A percentile compares a stretch with the other conserved stretches of the same genome.
These are phyloP conservation scores for Trimorus sp. DNA, from an alignment of 2,888 invertebrate species.

Conservation along the genomic window DNA sequence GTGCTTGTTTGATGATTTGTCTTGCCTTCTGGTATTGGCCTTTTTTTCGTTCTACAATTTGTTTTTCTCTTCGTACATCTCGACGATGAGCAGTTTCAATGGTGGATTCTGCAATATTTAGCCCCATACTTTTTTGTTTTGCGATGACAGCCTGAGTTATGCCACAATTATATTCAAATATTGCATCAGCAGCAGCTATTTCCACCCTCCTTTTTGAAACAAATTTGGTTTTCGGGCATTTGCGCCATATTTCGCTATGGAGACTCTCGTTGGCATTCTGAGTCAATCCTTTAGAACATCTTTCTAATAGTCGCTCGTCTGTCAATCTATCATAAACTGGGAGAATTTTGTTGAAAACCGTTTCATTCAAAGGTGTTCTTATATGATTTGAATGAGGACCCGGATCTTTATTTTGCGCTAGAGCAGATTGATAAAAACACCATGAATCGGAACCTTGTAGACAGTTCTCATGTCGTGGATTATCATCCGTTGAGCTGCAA, in stretches of 20 bases:
- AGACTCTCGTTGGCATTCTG: conserved; percentile 53
- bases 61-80: not conserved
- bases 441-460: conserved; percentile 38
- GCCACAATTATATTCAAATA: conserved; percentile 11
- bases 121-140: not conserved
- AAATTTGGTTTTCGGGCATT: conserved; percentile 6
- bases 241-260: conserved; percentile 18
- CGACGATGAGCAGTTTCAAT: not conserved
- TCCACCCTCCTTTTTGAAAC: not conserved
- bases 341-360: conserved; percentile 24
- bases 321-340: conserved; percentile 28
- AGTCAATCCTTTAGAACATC: conserved; percentile 28
- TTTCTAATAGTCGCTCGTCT: conserved; percentile 14
- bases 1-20: conserved; percentile 2
- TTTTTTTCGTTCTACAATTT: not conserved
- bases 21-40: not conserved
- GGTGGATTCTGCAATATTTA: not conserved
- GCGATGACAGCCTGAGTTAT: not conserved
- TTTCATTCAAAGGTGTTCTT: conserved; percentile 17
- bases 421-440: conserved; percentile 49
- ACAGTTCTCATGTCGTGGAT: conserved; percentile 24
- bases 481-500: conserved; percentile 39
- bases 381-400: conserved; percentile 23
- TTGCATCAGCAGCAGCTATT: conserved; percentile 13
- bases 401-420: conserved; percentile 12